phyloP scores from a whole-genome alignment of 1,140 invertebrate species.

The Drosophila baimaii region DNA sequence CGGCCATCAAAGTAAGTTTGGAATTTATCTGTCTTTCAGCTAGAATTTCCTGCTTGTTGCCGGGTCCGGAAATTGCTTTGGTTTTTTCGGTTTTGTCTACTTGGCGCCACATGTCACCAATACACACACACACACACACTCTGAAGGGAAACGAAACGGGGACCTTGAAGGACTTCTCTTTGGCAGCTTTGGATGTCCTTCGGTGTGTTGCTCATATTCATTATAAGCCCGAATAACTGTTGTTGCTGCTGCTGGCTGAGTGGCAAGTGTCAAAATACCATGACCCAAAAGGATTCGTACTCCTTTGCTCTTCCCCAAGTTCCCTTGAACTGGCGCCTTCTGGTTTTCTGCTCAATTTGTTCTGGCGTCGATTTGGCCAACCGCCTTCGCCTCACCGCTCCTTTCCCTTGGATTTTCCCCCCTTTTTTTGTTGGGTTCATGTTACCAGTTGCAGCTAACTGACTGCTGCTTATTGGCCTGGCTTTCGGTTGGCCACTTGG shows the following conservation, averaged over 20 bases:
- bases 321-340: slow-evolving; percentile 69
- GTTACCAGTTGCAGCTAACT: slow-evolving; percentile 74
- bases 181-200: slow-evolving; percentile 60
- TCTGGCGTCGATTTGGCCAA: slow-evolving; percentile 61
- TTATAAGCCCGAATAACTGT: slow-evolving; percentile 82
- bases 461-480: slow-evolving; percentile 64
- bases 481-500: slow-evolving; percentile 33
- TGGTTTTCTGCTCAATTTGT: slow-evolving; percentile 84
- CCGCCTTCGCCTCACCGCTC: neutral
- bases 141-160: neutral
- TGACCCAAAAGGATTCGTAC: slow-evolving; percentile 42
- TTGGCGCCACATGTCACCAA: slow-evolving; percentile 69
- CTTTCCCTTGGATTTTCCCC: slow-evolving; percentile 6
- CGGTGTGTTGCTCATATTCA: slow-evolving; percentile 80
- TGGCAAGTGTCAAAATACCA: slow-evolving; percentile 82
- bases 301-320: slow-evolving; percentile 18
- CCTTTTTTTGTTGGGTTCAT: slow-evolving; percentile 33
- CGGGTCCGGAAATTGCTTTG: slow-evolving; percentile 62
- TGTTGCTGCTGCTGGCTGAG: slow-evolving; percentile 55
- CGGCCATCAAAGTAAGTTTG: slow-evolving; percentile 49
- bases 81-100: slow-evolving; percentile 39
- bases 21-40: slow-evolving; percentile 23
- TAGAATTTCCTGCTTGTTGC: slow-evolving; percentile 33
- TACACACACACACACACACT: too few relatives aligned
- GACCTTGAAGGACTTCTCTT: slow-evolving; percentile 66